These are phyloP conservation scores for Polymixis flavicincta DNA, from an alignment of 2,888 invertebrate species.

Conservation along the genomic window DNA sequence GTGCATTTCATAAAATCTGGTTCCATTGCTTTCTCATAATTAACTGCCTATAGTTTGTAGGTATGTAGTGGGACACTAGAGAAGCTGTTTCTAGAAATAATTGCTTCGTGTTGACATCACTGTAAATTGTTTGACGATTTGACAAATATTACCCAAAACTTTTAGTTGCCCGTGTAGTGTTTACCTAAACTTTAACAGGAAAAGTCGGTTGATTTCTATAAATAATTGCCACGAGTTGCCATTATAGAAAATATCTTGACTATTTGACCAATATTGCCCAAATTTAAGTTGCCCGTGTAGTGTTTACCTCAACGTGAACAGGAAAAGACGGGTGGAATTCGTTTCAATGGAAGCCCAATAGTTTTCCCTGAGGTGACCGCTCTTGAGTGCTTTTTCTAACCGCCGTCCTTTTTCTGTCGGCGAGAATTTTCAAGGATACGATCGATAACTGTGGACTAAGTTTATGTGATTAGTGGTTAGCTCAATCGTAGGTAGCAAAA, in stretches of 20 bases:
- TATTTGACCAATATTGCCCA: not conserved
- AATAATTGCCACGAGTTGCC: not conserved
- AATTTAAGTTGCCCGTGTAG: constrained; percentile 18
- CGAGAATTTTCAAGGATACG: constrained; percentile 27
- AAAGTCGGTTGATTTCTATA: not conserved
- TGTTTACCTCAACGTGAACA: constrained; percentile 12
- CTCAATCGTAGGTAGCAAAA: not conserved
- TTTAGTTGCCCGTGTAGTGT: constrained; percentile 13
- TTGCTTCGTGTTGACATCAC: not conserved
- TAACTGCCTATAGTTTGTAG: not conserved
- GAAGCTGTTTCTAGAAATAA: not conserved
- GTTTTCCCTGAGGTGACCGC: constrained; percentile 46
- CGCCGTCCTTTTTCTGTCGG: constrained; percentile 36
- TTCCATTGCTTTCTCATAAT: not conserved
- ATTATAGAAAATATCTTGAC: not conserved
- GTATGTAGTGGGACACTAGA: too few species aligned
- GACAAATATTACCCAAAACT: not conserved
- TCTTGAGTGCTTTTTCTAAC: constrained; percentile 47
- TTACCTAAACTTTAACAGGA: not conserved
- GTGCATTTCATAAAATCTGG: not conserved
- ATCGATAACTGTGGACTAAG: constrained; percentile 9
- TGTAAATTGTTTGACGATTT: not conserved
- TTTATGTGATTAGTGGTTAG: constrained; percentile 13
- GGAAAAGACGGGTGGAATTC: constrained; percentile 43
- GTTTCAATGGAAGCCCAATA: constrained; percentile 39